A percentile compares a stretch with the other conserved stretches of the same genome.
Conservation (phyloP, 2,888 invertebrate species). For the Ganaspis brasiliensis region DNA sequence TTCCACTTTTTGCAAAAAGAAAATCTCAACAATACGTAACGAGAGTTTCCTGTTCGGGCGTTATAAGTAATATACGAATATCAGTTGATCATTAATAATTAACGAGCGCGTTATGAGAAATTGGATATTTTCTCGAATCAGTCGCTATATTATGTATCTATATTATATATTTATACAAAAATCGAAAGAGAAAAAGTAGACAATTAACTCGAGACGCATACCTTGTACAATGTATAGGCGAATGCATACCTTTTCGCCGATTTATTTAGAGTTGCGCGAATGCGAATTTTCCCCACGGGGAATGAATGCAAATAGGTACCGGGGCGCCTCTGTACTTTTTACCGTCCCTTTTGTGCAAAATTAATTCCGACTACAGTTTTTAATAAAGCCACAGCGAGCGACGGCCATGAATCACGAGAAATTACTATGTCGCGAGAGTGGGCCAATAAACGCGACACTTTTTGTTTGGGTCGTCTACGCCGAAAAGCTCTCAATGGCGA, state of each 20-base stretch:
- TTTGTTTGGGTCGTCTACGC: constrained; percentile 58
- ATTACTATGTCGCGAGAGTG: constrained; percentile 60
- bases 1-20: no score
- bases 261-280: constrained; percentile 36
- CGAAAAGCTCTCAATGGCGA: constrained; percentile 61
- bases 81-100: no score
- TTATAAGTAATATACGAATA: no score
- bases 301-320: constrained; percentile 40
- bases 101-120: no score
- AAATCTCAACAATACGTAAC: no score
- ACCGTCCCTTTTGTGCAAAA: constrained; percentile 54
- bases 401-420: constrained; percentile 58
- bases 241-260: constrained; percentile 31
- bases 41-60: no score
- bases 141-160: no score
- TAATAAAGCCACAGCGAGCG: constrained; percentile 58
- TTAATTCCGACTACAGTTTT: constrained; percentile 55
- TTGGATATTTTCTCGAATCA: no score
- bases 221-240: constrained; percentile 8
- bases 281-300: constrained; percentile 37
- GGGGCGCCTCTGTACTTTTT: constrained; percentile 16
- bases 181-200: constrained; percentile 10
- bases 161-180: not conserved
- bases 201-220: constrained; percentile 16
- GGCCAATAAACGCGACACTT: constrained; percentile 62